Conservation (phyloP, 2,113 vertebrate species). For the Phycodurus eques region DNA sequence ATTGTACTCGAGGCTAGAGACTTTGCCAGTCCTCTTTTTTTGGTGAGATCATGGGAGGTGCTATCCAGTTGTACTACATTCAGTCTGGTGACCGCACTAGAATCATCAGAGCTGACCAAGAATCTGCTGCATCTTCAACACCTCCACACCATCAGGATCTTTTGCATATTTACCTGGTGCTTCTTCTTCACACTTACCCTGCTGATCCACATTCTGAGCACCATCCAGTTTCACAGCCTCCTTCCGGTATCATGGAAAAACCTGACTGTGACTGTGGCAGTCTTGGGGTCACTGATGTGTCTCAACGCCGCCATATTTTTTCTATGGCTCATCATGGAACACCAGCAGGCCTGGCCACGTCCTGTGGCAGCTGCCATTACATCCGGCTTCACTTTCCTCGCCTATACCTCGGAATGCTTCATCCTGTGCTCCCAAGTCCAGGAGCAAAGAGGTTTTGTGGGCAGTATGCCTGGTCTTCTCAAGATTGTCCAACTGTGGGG, state of each 20-base stretch:
- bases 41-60: conserved; percentile 64
- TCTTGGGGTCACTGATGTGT: conserved; percentile 59
- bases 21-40: conserved; percentile 67
- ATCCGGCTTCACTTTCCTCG: conserved; percentile 61
- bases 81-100: conserved; percentile 59
- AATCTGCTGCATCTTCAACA: accelerated
- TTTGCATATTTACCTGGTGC: conserved; percentile 76
- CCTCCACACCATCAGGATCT: conserved; percentile 23
- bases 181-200: conserved; percentile 71
- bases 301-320: conserved; percentile 58
- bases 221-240: conserved; percentile 75
- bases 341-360: accelerated
- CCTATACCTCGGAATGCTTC: conserved; percentile 61
- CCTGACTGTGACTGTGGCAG: conserved; percentile 63
- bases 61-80: conserved; percentile 64
- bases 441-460: conserved; percentile 74
- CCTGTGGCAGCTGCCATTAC: conserved; percentile 37
- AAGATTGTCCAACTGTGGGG: conserved; percentile 71
- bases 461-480: conserved; percentile 68
- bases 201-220: conserved; percentile 66
- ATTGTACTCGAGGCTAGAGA: conserved; percentile 69
- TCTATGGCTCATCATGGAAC: conserved; percentile 42
- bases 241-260: conserved; percentile 78
- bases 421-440: conserved; percentile 48
- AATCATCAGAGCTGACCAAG: background rate